phyloP scores from a whole-genome alignment of 2,113 vertebrate species.

The Heliornis fulica region DNA sequence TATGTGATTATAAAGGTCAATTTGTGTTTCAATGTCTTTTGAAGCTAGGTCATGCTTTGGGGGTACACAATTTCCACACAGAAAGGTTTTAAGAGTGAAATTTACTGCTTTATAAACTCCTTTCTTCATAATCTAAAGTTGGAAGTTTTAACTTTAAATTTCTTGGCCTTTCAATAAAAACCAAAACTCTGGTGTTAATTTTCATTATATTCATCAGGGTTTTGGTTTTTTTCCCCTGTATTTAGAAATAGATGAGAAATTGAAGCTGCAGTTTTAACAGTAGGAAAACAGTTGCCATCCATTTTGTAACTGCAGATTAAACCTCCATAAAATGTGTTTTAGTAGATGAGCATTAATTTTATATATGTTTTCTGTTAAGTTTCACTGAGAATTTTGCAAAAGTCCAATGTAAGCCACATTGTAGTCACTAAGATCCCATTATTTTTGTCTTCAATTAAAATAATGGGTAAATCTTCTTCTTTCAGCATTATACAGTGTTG shows the following conservation, averaged over 20 bases:
- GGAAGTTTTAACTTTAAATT: neutral
- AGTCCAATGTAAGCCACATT: neutral
- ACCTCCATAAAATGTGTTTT: neutral
- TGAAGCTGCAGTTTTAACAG: neutral
- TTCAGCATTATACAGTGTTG: neutral
- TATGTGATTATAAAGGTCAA: neutral
- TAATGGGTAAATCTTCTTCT: neutral
- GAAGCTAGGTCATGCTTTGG: neutral
- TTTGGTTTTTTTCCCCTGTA: fast-evolving
- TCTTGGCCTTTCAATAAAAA: neutral
- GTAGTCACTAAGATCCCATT: neutral
- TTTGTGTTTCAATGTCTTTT: neutral
- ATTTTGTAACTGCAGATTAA: neutral
- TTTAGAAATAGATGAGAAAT: neutral
- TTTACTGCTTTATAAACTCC: neutral
- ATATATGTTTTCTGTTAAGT: neutral
- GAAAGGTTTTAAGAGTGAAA: neutral
- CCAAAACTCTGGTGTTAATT: neutral
- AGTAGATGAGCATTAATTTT: neutral
- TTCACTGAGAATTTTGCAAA: neutral
- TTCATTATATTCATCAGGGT: neutral
- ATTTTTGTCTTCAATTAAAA: neutral
- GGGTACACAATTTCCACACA: neutral
- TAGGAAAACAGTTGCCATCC: neutral
- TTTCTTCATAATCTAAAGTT: neutral